phyloP scores from a whole-genome alignment of 2,888 invertebrate species.

The Marronus borbonicus region DNA sequence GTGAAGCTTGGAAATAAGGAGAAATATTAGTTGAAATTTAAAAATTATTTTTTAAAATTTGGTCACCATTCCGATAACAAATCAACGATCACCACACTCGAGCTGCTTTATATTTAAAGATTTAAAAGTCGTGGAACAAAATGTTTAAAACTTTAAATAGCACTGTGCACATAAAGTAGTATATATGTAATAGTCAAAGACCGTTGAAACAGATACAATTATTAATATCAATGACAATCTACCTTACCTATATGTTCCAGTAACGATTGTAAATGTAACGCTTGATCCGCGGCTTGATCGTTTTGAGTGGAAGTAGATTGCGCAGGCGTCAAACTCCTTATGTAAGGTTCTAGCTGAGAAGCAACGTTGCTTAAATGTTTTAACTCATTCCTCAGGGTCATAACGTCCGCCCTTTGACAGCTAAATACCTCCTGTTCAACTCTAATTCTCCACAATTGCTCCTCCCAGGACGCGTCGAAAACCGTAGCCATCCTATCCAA shows the following conservation, averaged over 20 bases:
- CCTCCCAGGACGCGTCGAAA: slow-evolving; percentile 81
- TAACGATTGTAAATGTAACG: slow-evolving; percentile 72
- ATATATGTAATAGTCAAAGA: no score
- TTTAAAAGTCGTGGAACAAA: no score
- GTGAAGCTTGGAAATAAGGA: no score
- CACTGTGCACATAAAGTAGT: no score
- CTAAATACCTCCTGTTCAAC: slow-evolving; percentile 78
- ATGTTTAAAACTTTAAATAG: no score
- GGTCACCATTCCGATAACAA: no score
- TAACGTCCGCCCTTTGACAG: slow-evolving; percentile 77
- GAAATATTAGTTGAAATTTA: no score
- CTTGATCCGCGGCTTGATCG: slow-evolving; percentile 67
- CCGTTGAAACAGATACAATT: no score
- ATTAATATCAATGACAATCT: not conserved
- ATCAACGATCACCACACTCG: no score
- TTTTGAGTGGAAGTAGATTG: slow-evolving; percentile 60
- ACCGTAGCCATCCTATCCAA: slow-evolving; percentile 75
- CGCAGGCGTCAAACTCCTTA: slow-evolving; percentile 72
- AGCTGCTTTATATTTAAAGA: no score
- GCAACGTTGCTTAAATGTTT: slow-evolving; percentile 77
- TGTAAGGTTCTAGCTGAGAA: slow-evolving; percentile 78
- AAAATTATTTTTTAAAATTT: no score
- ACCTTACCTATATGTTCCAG: slow-evolving; percentile 72
- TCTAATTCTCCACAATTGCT: slow-evolving; percentile 79
- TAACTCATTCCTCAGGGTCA: slow-evolving; percentile 77